phyloP scores from a whole-genome alignment of 2,888 invertebrate genomes.

The Scaptomyza flava region DNA sequence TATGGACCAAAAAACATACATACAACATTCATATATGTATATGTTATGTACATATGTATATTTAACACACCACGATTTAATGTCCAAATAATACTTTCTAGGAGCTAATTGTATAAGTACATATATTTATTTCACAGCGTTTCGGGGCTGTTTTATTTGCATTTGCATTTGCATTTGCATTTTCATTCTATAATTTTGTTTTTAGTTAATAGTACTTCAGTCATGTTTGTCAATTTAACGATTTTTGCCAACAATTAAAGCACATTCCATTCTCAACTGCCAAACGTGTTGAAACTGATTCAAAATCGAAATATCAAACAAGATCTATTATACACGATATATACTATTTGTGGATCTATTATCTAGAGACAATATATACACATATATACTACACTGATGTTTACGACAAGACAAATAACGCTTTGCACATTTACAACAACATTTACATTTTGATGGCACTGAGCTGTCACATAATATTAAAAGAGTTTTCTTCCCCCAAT shows the following conservation, averaged over 20 bases:
- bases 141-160: conserved; percentile 4
- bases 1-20: conserved; percentile 29
- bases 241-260: conserved; percentile 2
- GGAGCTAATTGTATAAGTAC: conserved; percentile 17
- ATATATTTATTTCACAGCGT: conserved; percentile 32
- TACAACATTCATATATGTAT: conserved; percentile 6
- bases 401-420: conserved; percentile 16
- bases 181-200: too few relatives aligned
- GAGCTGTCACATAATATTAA: conserved; percentile 38
- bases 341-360: conserved; percentile 23
- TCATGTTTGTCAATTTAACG: conserved; percentile 19
- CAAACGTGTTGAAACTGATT: not conserved
- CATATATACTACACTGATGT: not conserved
- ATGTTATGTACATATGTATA: too few relatives aligned
- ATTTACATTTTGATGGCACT: conserved; percentile 51
- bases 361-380: conserved; percentile 12
- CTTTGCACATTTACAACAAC: conserved; percentile 41
- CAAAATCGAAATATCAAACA: conserved; percentile 3
- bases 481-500: conserved; percentile 4
- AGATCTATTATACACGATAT: not conserved
- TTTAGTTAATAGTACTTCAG: conserved; percentile 21
- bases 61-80: conserved; percentile 26
- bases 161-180: too few relatives aligned
- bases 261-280: not conserved
- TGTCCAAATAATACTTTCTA: conserved; percentile 28